Base-by-base conservation (phyloP, 1,140 invertebrate genomes). In the Choristoneura fumiferana region DNA sequence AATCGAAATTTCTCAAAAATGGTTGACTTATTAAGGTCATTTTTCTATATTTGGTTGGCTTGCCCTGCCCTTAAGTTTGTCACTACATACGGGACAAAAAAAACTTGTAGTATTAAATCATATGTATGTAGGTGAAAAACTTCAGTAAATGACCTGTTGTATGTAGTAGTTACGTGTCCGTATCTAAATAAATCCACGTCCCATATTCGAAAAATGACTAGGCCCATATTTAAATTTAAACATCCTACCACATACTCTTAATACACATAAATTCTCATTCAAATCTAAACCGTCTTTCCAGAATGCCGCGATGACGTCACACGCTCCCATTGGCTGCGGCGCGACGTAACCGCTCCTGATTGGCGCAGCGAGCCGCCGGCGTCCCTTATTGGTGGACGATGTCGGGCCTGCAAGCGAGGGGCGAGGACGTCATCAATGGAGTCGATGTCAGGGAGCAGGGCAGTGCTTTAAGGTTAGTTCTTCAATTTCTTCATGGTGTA, bases 361-460 rank as follows among this genome's bases (percentile, higher is more conserved):
- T 81, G 77, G 79, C 58, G 55, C 69, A 58, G 57, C 39, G 64
- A 39, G 52, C 58, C 55, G n/a, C n/a, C n/a, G n/a, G n/a, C n/a
- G 62, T 67, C 62, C 15, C 65, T 54, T 67, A 73, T 81, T 81
- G 73, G 77, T 73, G 56, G 65, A 82, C 78, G 57, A 90, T 91
- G 90, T 89, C 89, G 45, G 87, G 89, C 10, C 58, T 89, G 72
- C 85, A 82, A 60, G 66, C 76, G 15, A 79, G 82, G 56, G 72
- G 59, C 35, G 85, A 84, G 43, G 81, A 87, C 37, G 63, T 73
- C 54, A 83, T 84, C 61, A 87, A 87, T 63, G 87, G 87, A 34
- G 84, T 89, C 49, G 86, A 89, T 54, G 86, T 89, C 33, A 71
- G 86, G 59, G 86, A 89, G 61, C 84, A 86, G 63, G 86, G 86